Percentiles rank a stretch among this genome's conserved stretches.
These are phyloP conservation scores for Phyllostomus hastatus DNA, from an alignment of 2,113 vertebrate genomes.

Conservation along the genomic window DNA sequence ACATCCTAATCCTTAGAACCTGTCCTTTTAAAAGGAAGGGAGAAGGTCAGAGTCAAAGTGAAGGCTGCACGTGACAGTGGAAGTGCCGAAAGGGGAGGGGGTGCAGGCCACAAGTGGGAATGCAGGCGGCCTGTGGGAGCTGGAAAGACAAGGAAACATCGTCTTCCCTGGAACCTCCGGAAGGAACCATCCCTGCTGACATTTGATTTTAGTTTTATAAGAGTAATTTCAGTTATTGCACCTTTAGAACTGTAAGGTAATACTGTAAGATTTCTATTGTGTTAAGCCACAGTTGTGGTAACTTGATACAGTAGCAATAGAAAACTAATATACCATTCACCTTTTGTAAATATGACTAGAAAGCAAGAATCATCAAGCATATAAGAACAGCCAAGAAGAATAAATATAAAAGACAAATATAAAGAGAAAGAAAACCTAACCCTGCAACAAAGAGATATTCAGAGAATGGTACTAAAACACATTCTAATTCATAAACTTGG, in stretches of 20 bases:
- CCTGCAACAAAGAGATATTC: neutral
- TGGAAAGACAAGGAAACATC: neutral
- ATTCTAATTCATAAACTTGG: conserved; percentile 1
- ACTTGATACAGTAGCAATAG: neutral
- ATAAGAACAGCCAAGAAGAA: neutral
- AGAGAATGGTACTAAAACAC: neutral
- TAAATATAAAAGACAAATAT: neutral
- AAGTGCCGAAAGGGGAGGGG: neutral
- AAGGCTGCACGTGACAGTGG: neutral
- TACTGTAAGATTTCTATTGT: neutral
- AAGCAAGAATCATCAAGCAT: neutral
- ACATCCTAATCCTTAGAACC: neutral
- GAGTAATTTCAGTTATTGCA: neutral
- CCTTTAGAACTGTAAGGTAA: neutral
- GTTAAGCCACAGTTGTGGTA: neutral
- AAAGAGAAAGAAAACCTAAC: neutral
- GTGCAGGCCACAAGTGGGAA: rapidly evolving
- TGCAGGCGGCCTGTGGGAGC: neutral
- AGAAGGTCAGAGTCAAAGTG: neutral
- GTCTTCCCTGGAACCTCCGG: neutral
- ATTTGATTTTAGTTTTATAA: neutral
- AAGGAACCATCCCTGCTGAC: neutral
- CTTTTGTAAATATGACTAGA: neutral
- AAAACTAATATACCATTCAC: neutral
- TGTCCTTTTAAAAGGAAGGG: neutral